Evolutionary conservation across 1,140 invertebrate genomes (phyloP).

Genomic region (Aphis gossypii): DNA sequence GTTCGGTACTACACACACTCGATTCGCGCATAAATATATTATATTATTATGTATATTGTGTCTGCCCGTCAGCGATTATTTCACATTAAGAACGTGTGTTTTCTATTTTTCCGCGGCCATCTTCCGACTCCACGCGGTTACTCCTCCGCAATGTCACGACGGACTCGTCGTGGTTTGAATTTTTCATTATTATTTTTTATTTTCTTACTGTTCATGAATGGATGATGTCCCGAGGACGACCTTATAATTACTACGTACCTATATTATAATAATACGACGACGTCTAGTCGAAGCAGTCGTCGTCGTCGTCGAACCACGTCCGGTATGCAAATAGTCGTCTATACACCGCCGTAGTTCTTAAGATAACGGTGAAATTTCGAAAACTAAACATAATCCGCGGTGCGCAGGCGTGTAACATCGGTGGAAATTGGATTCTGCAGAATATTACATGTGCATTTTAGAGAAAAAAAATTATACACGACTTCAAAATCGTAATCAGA

Average conservation of each 20-base stretch:
- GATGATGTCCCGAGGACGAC: slow-evolving; percentile 29
- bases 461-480: background rate
- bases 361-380: slow-evolving; percentile 1
- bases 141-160: slow-evolving; percentile 42
- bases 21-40: background rate
- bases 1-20: background rate
- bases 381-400: background rate
- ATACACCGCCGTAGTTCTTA: background rate
- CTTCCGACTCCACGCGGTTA: background rate
- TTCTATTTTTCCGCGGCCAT: background rate
- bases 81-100: background rate
- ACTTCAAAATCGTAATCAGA: background rate
- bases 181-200: background rate
- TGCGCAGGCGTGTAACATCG: background rate
- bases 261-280: background rate
- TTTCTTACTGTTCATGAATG: background rate
- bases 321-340: slow-evolving; percentile 20
- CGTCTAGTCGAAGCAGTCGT: background rate
- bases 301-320: background rate
- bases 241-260: background rate
- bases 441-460: background rate
- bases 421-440: background rate
- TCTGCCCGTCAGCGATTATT: slow-evolving; percentile 10
- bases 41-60: background rate
- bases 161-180: background rate